A percentile compares a stretch with the other conserved stretches of the same genome.
Conservation (phyloP, 2,888 invertebrate species). For the Eupithecia subumbrata region DNA sequence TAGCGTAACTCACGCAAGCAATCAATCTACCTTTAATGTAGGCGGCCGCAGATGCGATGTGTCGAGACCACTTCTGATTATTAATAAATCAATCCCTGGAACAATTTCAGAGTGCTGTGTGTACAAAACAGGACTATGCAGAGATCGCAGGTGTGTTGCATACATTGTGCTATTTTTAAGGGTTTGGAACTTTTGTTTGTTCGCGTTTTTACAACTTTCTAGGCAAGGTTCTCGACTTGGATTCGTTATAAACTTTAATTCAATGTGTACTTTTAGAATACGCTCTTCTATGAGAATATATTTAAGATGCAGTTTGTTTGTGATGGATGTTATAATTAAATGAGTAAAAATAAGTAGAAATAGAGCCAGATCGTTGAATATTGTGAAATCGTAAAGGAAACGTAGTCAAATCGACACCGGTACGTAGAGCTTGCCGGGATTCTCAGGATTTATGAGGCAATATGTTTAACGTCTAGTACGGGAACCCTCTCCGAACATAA, state of each 20-base stretch:
- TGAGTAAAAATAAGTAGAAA: conserved; percentile 19
- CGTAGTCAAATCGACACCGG: conserved; percentile 82
- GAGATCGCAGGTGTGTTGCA: conserved; percentile 4
- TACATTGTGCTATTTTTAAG: not conserved
- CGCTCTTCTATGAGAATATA: not conserved
- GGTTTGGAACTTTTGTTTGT: conserved; percentile 5
- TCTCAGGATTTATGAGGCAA: conserved; percentile 83
- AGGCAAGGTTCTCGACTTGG: conserved; percentile 18
- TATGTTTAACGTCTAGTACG: conserved; percentile 84
- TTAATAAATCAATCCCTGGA: conserved; percentile 33
- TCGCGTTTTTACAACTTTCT: not conserved
- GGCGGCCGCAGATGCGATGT: conserved; percentile 38
- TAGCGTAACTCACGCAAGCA: conserved; percentile 41
- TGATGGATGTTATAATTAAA: not conserved
- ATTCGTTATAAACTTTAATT: conserved; percentile 38
- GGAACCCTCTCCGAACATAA: conserved; percentile 81
- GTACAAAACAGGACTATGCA: conserved; percentile 1
- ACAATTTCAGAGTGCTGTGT: conserved; percentile 19
- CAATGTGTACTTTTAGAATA: not conserved
- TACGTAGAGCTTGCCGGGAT: conserved; percentile 78
- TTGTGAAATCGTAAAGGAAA: conserved; percentile 77
- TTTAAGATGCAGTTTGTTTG: not conserved
- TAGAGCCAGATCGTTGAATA: conserved; percentile 67
- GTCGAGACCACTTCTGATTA: conserved; percentile 34
- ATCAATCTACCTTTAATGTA: conserved; percentile 44